Percentiles rank a stretch among this genome's conserved stretches.
Evolutionary conservation across 2,113 vertebrate genomes (phyloP).

Genomic region (Sinocyclocheilus maitianheensis): DNA sequence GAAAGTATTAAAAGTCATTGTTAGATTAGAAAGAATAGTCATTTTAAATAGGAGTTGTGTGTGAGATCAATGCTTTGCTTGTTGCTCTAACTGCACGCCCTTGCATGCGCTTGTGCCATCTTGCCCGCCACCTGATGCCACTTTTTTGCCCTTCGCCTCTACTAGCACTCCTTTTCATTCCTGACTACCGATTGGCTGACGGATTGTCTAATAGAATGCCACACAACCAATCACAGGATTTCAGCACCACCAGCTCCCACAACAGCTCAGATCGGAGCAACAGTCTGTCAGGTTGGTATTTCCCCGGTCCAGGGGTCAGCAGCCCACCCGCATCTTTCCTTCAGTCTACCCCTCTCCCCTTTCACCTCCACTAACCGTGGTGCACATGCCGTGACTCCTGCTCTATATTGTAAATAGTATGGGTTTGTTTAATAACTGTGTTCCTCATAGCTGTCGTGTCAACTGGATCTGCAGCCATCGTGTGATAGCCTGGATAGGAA

Average conservation of each 20-base stretch:
- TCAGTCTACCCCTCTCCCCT: background rate
- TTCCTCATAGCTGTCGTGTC: background rate
- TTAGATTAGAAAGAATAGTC: background rate
- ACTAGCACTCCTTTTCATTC: slow-evolving; percentile 99
- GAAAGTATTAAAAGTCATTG: too few relatives aligned
- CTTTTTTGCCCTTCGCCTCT: slow-evolving; percentile 97
- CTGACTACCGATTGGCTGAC: slow-evolving; percentile 99
- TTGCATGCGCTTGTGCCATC: slow-evolving; percentile 94
- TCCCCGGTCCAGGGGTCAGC: slow-evolving; percentile 52
- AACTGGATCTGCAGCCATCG: background rate
- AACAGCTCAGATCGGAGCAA: slow-evolving; percentile 99
- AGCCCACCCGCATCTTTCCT: slow-evolving; percentile 25
- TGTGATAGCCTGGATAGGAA: too few relatives aligned
- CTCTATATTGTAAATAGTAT: background rate
- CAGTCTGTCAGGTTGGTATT: slow-evolving; percentile 99
- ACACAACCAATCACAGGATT: slow-evolving; percentile 99
- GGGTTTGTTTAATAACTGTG: background rate
- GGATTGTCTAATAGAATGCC: slow-evolving; percentile 99
- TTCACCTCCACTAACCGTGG: slow-evolving; percentile 11
- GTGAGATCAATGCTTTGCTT: slow-evolving; percentile 66
- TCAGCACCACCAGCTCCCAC: slow-evolving; percentile 99
- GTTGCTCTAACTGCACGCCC: slow-evolving; percentile 89
- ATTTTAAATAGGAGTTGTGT: background rate
- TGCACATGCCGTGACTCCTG: background rate
- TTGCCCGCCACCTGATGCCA: slow-evolving; percentile 87